Conservation (phyloP, 2,113 vertebrate species). For the Paramormyrops kingsleyae region DNA sequence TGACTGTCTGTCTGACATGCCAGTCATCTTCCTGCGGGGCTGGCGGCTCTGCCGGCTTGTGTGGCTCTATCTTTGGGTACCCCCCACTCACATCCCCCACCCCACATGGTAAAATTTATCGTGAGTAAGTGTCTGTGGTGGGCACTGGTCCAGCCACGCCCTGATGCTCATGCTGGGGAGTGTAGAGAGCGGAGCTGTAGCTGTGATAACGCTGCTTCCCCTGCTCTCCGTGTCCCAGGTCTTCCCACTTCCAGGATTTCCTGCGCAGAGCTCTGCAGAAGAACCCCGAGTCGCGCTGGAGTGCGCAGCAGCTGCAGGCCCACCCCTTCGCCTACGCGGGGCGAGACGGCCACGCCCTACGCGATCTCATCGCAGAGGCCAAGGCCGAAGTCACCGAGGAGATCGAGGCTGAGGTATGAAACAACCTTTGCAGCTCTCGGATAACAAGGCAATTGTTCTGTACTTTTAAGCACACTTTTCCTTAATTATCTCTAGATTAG, state of each 20-base stretch:
- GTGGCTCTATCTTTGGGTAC: not conserved
- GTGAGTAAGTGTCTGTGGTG: not conserved
- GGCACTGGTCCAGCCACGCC: not conserved
- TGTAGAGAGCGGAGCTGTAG: not conserved
- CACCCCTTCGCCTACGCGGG: conserved; percentile 53
- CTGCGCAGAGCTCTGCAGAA: conserved; percentile 53
- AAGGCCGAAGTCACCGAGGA: conserved; percentile 57
- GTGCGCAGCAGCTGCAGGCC: conserved; percentile 51
- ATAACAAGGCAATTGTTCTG: not conserved
- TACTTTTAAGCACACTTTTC: not conserved
- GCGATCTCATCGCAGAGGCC: conserved; percentile 56
- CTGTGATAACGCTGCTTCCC: not conserved
- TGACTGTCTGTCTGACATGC: not conserved
- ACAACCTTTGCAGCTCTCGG: not conserved
- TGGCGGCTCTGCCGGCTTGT: not conserved
- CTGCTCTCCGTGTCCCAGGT: conserved; percentile 40
- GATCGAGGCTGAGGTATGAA: conserved; percentile 44
- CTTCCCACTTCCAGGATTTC: conserved; percentile 61
- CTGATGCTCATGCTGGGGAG: not conserved
- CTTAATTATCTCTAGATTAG: not conserved
- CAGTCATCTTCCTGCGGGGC: not conserved
- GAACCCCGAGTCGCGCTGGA: conserved; percentile 49
- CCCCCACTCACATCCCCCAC: not conserved
- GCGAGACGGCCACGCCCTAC: conserved; percentile 35
- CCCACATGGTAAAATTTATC: not conserved